Evolutionary conservation across 2,797 vertebrate genomes (phyloP).

Genomic region (Cyclura pinguis): DNA sequence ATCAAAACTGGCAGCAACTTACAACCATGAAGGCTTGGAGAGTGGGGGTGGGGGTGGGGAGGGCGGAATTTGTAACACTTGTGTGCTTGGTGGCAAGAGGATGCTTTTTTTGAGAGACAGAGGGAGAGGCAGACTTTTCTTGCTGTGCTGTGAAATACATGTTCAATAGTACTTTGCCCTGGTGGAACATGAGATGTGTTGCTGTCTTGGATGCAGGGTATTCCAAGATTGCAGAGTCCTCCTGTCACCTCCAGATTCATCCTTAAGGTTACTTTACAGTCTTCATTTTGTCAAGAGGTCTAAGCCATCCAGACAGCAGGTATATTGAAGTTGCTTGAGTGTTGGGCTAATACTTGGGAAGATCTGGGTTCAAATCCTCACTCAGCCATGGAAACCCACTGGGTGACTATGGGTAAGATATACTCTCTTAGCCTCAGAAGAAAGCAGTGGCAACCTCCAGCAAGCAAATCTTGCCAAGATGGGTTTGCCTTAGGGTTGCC

Average conservation of each 20-base stretch:
- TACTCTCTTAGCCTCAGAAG: no score
- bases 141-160: not conserved
- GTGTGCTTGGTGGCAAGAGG: constrained; percentile 49
- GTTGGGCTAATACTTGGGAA: no score
- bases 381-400: no score
- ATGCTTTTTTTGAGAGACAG: not conserved
- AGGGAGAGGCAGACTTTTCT: not conserved
- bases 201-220: not conserved
- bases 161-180: not conserved
- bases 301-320: not conserved
- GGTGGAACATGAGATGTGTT: not conserved
- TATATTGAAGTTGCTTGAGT: no score
- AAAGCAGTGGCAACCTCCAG: no score
- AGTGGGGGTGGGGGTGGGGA: not conserved
- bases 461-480: no score
- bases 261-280: not conserved
- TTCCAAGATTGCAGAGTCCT: no score
- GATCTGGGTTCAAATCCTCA: no score
- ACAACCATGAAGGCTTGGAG: constrained; percentile 72
- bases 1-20: constrained; percentile 82
- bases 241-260: not conserved
- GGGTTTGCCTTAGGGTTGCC: no score
- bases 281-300: not conserved
- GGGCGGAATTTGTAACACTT: constrained; percentile 69
- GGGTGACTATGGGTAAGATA: no score